These are phyloP conservation scores for Daktulosphaira vitifoliae DNA, from an alignment of 1,140 invertebrate genomes.

Conservation along the genomic window DNA sequence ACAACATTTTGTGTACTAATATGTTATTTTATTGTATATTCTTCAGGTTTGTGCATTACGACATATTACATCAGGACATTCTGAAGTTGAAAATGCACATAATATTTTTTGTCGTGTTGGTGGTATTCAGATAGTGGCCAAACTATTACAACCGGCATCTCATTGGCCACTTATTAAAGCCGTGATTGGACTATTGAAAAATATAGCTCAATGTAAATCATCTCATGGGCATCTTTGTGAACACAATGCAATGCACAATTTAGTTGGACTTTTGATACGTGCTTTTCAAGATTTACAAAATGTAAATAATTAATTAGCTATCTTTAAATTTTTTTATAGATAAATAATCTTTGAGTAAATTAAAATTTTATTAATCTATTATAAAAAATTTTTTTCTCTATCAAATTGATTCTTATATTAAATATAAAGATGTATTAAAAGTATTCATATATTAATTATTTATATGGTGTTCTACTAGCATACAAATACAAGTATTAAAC, in stretches of 20 bases:
- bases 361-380: not conserved
- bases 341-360: not conserved
- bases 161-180: conserved; percentile 91
- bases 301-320: conserved; percentile 47
- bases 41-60: conserved; percentile 77
- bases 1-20: not conserved
- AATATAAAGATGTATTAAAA: not conserved
- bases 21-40: not conserved
- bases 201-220: conserved; percentile 87
- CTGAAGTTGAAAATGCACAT: conserved; percentile 91
- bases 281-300: conserved; percentile 82
- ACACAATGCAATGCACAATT: conserved; percentile 85
- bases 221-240: conserved; percentile 91
- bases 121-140: conserved; percentile 87
- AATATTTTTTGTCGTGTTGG: conserved; percentile 91
- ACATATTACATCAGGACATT: conserved; percentile 90
- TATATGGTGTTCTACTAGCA: conserved; percentile 56
- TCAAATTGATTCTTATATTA: not conserved
- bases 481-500: conserved; percentile 62
- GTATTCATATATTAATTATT: not conserved
- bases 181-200: conserved; percentile 91
- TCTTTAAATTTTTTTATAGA: not conserved
- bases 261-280: conserved; percentile 83
- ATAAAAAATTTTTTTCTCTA: not conserved
- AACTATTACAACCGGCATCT: conserved; percentile 85